A percentile compares a stretch with the other conserved stretches of the same genome.
These are phyloP conservation scores for Saguinus midas DNA, from an alignment of 2,113 vertebrate genomes.

Conservation along the genomic window DNA sequence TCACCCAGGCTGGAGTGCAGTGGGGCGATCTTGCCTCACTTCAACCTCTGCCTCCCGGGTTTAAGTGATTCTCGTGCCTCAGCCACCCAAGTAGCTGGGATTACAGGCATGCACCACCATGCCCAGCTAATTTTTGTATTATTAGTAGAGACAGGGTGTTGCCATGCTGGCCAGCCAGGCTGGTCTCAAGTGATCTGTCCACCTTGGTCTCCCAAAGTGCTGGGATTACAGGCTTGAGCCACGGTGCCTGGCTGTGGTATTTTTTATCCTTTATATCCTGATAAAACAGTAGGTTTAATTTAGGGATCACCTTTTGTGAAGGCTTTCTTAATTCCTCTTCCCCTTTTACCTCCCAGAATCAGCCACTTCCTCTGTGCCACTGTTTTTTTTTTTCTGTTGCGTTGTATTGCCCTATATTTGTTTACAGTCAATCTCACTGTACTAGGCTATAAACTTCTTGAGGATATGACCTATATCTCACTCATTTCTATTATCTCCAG, in stretches of 20 bases:
- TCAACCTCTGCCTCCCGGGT: too few species aligned
- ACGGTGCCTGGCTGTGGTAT: not conserved
- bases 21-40: too few species aligned
- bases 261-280: conserved; percentile 19
- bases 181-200: too few species aligned
- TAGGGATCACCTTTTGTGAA: not conserved
- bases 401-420: not conserved
- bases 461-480: not conserved
- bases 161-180: too few species aligned
- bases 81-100: too few species aligned
- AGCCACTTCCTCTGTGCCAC: not conserved
- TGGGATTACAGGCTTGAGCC: too few species aligned
- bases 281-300: not conserved
- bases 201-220: too few species aligned
- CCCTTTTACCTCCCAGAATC: not conserved
- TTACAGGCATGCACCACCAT: too few species aligned
- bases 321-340: not conserved
- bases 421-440: not conserved
- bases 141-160: too few species aligned
- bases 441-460: not conserved
- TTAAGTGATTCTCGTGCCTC: too few species aligned
- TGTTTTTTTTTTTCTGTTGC: not conserved
- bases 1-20: too few species aligned
- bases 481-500: not conserved
- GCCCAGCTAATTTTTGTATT: too few species aligned